Evolutionary conservation across 2,113 vertebrate species (phyloP).

Genomic region (Tiliqua scincoides): DNA sequence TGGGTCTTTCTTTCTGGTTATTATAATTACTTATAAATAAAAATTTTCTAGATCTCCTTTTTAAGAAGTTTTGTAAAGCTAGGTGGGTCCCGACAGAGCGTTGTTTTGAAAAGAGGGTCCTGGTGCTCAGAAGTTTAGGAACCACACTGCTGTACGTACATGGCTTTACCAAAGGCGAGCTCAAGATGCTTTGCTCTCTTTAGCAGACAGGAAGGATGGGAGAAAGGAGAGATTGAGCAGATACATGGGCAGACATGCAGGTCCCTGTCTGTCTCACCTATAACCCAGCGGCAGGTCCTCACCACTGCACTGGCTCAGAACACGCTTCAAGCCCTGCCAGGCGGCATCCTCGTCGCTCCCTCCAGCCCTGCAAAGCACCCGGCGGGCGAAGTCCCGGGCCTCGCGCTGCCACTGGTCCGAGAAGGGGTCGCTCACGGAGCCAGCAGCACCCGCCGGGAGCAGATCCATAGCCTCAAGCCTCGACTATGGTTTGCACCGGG

Average conservation of each 20-base stretch:
- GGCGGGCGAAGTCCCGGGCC: neutral
- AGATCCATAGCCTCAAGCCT: neutral
- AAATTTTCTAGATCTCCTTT: too few relatives aligned
- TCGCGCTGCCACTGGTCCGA: neutral
- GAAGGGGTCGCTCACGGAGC: fast-evolving
- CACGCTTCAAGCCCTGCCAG: neutral
- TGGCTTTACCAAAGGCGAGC: neutral
- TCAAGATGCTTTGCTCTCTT: too few relatives aligned
- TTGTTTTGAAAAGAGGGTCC: too few relatives aligned
- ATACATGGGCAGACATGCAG: too few relatives aligned
- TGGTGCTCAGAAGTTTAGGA: too few relatives aligned
- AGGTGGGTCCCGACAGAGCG: too few relatives aligned
- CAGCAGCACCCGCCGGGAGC: fast-evolving
- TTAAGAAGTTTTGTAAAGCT: too few relatives aligned
- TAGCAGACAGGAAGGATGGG: too few relatives aligned
- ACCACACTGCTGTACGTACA: too few relatives aligned
- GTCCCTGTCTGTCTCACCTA: neutral
- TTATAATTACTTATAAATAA: too few relatives aligned
- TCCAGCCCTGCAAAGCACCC: neutral
- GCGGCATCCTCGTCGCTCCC: neutral
- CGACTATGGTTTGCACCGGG: too few relatives aligned
- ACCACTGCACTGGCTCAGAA: neutral
- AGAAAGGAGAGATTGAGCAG: neutral
- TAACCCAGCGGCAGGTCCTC: neutral
- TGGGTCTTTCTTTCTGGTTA: too few relatives aligned